Conservation (phyloP, 2,797 vertebrate genomes). For the Gouania willdenowi region DNA sequence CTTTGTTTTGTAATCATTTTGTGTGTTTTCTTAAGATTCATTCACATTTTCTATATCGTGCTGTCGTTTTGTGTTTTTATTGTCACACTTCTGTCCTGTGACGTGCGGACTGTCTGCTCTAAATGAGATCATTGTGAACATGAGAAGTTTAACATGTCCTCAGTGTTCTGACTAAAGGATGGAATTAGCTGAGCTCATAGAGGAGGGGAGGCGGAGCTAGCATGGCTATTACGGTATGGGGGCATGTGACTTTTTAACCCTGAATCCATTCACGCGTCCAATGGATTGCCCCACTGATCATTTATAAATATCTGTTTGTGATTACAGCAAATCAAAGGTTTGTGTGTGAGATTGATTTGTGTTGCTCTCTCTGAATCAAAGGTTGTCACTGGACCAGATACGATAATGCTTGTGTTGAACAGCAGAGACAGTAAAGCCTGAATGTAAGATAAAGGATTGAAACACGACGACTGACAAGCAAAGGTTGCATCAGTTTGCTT, state of each 20-base stretch:
- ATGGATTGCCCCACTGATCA: slow-evolving; percentile 40
- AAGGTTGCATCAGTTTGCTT: slow-evolving; percentile 42
- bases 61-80: too few relatives aligned
- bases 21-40: too few relatives aligned
- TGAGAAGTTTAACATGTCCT: slow-evolving; percentile 63
- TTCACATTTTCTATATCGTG: too few relatives aligned
- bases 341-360: slow-evolving; percentile 35
- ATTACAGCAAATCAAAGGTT: slow-evolving; percentile 7
- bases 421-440: slow-evolving; percentile 40
- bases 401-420: slow-evolving; percentile 46
- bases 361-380: slow-evolving; percentile 40
- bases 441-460: slow-evolving; percentile 73
- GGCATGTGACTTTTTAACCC: slow-evolving; percentile 50
- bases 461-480: slow-evolving; percentile 59
- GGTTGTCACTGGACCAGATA: slow-evolving; percentile 35
- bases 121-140: slow-evolving; percentile 56
- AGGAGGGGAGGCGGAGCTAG: slow-evolving; percentile 4
- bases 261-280: slow-evolving; percentile 49
- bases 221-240: slow-evolving; percentile 62
- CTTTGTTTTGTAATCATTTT: too few relatives aligned
- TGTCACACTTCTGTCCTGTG: too few relatives aligned
- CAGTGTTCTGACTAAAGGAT: slow-evolving; percentile 68
- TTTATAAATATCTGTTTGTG: slow-evolving; percentile 29
- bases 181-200: slow-evolving; percentile 69
- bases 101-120: slow-evolving; percentile 19